These are phyloP conservation scores for Leptopterna dolabrata DNA, from an alignment of 2,888 invertebrate species.

Conservation along the genomic window DNA sequence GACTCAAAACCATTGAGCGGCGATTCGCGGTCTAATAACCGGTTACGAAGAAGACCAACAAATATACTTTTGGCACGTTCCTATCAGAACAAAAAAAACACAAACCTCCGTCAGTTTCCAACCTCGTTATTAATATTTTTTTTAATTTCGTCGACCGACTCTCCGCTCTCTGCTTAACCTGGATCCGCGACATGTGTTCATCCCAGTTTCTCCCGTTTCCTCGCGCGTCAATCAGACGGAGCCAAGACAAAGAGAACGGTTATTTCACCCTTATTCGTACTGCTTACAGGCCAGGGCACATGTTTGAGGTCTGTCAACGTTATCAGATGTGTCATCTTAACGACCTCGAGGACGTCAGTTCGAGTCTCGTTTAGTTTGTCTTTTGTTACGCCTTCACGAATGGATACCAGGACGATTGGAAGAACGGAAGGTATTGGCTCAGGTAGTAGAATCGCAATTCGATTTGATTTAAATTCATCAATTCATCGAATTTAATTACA, in stretches of 20 bases:
- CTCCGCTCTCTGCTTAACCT: neutral
- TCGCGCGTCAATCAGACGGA: neutral
- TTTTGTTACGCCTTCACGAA: too few species aligned
- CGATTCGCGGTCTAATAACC: neutral
- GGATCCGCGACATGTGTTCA: neutral
- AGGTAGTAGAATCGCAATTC: too few species aligned
- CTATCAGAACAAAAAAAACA: neutral
- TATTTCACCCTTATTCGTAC: neutral
- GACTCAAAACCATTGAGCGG: neutral
- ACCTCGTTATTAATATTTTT: neutral
- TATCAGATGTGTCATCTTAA: neutral
- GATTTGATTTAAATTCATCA: too few species aligned
- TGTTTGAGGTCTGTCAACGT: neutral
- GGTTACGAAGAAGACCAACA: neutral
- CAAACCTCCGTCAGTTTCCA: neutral
- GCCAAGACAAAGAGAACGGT: neutral
- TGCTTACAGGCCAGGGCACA: neutral
- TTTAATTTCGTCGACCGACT: neutral
- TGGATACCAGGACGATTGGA: too few species aligned
- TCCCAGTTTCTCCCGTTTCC: neutral
- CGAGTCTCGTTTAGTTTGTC: neutral
- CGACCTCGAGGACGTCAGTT: neutral
- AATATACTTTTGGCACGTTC: neutral
- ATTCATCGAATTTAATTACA: too few species aligned
- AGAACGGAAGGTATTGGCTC: too few species aligned